phyloP scores from a whole-genome alignment of 37 sponge, comb jelly and placozoan species.

The Tethya wilhelma region DNA sequence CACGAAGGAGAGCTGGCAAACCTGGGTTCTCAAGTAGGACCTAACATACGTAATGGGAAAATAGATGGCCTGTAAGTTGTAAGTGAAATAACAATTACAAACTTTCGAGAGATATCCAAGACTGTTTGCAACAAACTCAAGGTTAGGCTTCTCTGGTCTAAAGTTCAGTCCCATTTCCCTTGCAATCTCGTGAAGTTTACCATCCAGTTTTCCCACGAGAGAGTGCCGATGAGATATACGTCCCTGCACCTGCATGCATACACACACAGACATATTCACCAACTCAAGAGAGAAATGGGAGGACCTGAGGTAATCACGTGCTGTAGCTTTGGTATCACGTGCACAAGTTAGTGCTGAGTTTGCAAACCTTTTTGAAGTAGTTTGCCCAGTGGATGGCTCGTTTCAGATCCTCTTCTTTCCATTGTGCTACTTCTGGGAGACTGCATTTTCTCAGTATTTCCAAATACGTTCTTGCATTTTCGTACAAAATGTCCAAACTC shows the following conservation, averaged over 20 bases:
- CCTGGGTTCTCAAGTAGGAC: conserved; percentile 46
- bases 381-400: conserved; percentile 63
- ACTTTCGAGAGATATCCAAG: conserved; percentile 48
- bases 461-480: conserved; percentile 28
- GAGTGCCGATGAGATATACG: conserved; percentile 26
- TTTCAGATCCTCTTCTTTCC: conserved; percentile 60
- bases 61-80: not conserved
- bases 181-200: conserved; percentile 20
- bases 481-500: conserved; percentile 37
- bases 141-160: conserved; percentile 12
- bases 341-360: not conserved
- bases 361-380: conserved; percentile 52
- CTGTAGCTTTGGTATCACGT: not conserved
- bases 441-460: conserved; percentile 44
- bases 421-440: conserved; percentile 45
- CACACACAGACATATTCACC: too few relatives aligned
- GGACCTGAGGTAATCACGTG: too few relatives aligned
- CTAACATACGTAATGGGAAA: not conserved
- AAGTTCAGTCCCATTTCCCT: not conserved
- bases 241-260: conserved; percentile 30
- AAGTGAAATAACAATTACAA: not conserved
- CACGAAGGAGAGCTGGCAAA: conserved; percentile 18
- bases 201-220: conserved; percentile 39
- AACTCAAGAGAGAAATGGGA: too few relatives aligned
- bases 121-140: conserved; percentile 26